Conservation (phyloP, 2,113 vertebrate genomes). For the Ailuropoda melanoleuca region DNA sequence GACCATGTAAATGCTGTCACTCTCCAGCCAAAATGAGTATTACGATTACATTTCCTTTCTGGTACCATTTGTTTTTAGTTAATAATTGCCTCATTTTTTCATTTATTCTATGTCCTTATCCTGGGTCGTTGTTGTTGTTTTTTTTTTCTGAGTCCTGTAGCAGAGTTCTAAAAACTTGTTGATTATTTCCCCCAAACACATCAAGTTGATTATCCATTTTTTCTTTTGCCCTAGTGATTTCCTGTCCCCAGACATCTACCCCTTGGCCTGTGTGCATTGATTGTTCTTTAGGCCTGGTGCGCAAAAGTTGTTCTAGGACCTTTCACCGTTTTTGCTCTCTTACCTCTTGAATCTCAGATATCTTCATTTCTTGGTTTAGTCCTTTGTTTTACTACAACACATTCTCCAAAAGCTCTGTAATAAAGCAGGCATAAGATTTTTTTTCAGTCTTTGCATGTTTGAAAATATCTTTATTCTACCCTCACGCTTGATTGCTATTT, state of each 20-base stretch:
- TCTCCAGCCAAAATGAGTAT: background rate
- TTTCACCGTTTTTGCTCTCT: background rate
- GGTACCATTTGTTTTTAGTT: background rate
- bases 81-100: background rate
- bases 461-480: slow-evolving; percentile 16
- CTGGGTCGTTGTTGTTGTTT: background rate
- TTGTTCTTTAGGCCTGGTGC: background rate
- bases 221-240: background rate
- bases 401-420: background rate
- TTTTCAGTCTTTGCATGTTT: background rate
- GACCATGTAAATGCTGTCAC: background rate
- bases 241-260: background rate
- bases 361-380: background rate
- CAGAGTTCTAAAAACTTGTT: background rate
- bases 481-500: background rate
- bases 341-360: background rate
- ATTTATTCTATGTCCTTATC: background rate
- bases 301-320: background rate
- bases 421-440: background rate
- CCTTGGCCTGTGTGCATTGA: background rate
- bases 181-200: background rate
- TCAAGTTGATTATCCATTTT: background rate
- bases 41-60: background rate
- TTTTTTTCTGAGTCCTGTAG: slow-evolving; percentile 2
- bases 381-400: background rate